Evolutionary conservation across 1,140 invertebrate genomes (phyloP).

Genomic region (roundworm (Caenorhabditis elegans)): WBcel235 BX284604.4:7914501-7915000

Average conservation of each 20-base stretch:
- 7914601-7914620: constrained; percentile 1
- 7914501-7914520: not conserved
- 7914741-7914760: not conserved
- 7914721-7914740: constrained; percentile 23
- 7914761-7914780: not conserved
- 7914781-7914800: constrained; percentile 25
- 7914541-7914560: not conserved
- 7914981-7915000: constrained; percentile 23
- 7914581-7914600: constrained; percentile 20
- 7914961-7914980: not conserved
- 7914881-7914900: not conserved
- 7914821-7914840: not conserved
- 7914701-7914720: constrained; percentile 24
- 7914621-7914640: not conserved
- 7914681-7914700: not conserved
- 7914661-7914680: no score
- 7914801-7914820: not conserved
- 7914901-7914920: no score
- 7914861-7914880: not conserved
- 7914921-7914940: no score
- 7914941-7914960: no score
- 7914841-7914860: constrained; percentile 2
- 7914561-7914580: not conserved
- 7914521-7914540: not conserved
- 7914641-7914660: not conserved